These are phyloP conservation scores for Euphonia xanthogaster DNA, from an alignment of 2,797 vertebrate genomes.

Conservation along the genomic window DNA sequence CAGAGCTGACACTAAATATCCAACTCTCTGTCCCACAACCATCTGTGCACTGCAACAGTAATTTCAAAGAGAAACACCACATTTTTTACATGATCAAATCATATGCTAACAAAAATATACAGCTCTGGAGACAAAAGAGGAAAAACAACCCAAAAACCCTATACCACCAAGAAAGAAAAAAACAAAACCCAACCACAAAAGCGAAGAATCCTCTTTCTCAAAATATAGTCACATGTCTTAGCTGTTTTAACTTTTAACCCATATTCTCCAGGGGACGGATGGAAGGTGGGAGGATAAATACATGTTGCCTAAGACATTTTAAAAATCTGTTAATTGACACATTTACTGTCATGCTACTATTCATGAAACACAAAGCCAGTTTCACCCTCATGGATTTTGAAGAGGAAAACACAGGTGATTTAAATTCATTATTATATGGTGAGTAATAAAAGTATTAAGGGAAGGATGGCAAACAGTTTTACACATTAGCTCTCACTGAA, in stretches of 20 bases:
- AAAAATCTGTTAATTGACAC: not conserved
- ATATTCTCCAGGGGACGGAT: not conserved
- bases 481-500: not conserved
- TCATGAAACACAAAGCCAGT: not conserved
- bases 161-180: not conserved
- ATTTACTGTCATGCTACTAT: not conserved
- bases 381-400: not conserved
- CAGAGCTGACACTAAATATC: not conserved
- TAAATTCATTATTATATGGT: not conserved
- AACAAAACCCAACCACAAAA: not conserved
- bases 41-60: not conserved
- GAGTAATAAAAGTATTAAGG: not conserved
- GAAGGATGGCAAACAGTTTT: not conserved
- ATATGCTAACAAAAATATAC: not conserved
- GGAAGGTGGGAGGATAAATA: not conserved
- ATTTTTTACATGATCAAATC: not conserved
- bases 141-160: not conserved
- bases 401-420: not conserved
- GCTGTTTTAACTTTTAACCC: slow-evolving; percentile 3
- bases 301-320: not conserved
- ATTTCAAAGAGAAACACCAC: not conserved
- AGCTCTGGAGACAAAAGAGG: not conserved
- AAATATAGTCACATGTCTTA: not conserved
- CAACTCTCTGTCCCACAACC: not conserved
- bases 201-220: not conserved